Evolutionary conservation across 2,113 vertebrate species (phyloP).

Genomic region (Pomatostomus ruficeps): DNA sequence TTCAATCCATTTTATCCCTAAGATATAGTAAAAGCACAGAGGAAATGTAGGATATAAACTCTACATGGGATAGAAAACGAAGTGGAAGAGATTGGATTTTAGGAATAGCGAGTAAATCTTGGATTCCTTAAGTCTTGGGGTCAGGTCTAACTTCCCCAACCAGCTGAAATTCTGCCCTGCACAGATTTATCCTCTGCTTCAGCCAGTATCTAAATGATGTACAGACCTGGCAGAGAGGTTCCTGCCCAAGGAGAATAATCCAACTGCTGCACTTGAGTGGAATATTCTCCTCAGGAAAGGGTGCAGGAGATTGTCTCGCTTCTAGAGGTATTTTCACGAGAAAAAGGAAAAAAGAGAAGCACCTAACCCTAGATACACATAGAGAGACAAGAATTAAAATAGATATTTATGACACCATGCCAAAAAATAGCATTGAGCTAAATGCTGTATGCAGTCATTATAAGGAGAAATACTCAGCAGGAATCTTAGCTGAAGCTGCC

Average conservation of each 20-base stretch:
- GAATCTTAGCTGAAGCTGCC: constrained; percentile 57
- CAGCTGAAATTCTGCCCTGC: constrained; percentile 41
- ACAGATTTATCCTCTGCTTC: constrained; percentile 16
- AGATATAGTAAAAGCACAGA: background rate
- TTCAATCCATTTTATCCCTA: background rate
- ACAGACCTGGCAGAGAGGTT: constrained; percentile 5
- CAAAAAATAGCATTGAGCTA: constrained; percentile 31
- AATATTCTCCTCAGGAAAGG: constrained; percentile 35
- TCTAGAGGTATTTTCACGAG: constrained; percentile 4
- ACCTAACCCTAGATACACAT: constrained; percentile 4
- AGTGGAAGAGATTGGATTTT: background rate
- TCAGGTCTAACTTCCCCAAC: background rate
- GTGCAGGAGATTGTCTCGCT: constrained; percentile 17
- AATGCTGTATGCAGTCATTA: constrained; percentile 55
- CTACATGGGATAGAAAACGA: background rate
- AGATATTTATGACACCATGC: constrained; percentile 50
- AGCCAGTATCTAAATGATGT: constrained; percentile 35
- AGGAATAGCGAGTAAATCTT: background rate
- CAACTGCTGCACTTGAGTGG: background rate
- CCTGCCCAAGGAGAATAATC: constrained; percentile 49
- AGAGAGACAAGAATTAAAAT: constrained; percentile 44
- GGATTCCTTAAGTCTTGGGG: background rate
- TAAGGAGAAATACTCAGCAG: constrained; percentile 61
- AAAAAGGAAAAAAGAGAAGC: background rate
- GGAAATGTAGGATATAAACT: background rate